These are phyloP conservation scores for Gymnogyps californianus DNA, from an alignment of 2,113 vertebrate species.

Conservation along the genomic window DNA sequence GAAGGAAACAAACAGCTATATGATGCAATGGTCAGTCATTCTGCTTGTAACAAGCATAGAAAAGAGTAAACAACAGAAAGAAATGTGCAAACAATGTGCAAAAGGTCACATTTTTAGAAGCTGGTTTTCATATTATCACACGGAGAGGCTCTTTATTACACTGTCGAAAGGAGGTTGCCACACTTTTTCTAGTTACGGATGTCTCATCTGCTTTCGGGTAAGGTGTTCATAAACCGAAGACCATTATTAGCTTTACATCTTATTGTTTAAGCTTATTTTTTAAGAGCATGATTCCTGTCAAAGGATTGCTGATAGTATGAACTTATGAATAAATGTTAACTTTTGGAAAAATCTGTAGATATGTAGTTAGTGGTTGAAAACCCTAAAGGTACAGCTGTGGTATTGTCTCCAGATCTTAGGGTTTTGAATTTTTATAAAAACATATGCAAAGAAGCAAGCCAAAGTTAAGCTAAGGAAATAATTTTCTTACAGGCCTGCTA, in stretches of 20 bases:
- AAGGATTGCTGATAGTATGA: constrained; percentile 45
- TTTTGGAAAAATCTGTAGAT: constrained; percentile 48
- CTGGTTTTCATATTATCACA: not conserved
- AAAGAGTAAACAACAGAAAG: not conserved
- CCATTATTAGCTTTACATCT: constrained; percentile 47
- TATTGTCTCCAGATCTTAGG: not conserved
- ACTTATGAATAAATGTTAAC: constrained; percentile 62
- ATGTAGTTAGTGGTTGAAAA: constrained; percentile 38
- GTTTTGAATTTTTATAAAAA: not conserved
- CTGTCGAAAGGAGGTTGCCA: not conserved
- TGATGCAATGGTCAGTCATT: not conserved
- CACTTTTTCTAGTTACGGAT: not conserved
- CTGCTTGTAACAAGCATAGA: not conserved
- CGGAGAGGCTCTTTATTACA: not conserved
- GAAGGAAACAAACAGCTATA: not conserved
- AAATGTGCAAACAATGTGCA: not conserved
- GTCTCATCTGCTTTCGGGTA: not conserved
- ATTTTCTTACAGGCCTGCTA: not conserved
- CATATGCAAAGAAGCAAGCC: not conserved
- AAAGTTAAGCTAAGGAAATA: not conserved
- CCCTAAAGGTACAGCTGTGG: not conserved
- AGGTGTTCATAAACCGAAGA: constrained; percentile 19
- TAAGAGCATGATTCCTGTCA: constrained; percentile 8
- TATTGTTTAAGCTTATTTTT: constrained; percentile 53
- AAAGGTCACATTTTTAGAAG: not conserved